Percentiles rank a stretch among this genome's conserved stretches.
These are phyloP conservation scores for Tetraneura akinire DNA, from an alignment of 1,140 invertebrate species.

Conservation along the genomic window DNA sequence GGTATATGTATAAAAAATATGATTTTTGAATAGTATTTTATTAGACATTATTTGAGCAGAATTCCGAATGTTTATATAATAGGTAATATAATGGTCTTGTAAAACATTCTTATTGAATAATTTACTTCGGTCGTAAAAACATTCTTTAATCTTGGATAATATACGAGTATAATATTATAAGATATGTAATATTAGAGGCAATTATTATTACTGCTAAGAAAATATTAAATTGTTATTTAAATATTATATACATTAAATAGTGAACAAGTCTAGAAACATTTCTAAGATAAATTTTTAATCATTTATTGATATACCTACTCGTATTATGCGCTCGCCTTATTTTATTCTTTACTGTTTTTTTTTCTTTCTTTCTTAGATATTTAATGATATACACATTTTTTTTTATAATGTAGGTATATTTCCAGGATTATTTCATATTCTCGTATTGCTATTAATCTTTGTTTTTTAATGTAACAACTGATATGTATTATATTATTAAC, in stretches of 20 bases:
- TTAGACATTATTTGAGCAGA: background rate
- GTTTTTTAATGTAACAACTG: background rate
- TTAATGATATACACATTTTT: conserved; percentile 2
- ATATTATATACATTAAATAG: background rate
- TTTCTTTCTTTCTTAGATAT: background rate
- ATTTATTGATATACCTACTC: background rate
- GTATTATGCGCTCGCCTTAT: too few species aligned
- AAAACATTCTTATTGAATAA: background rate
- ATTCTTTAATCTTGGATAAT: background rate
- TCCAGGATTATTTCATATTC: background rate
- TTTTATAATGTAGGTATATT: conserved; percentile 1
- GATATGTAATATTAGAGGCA: background rate
- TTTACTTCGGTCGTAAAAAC: background rate
- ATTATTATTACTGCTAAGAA: background rate
- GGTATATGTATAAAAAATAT: too few species aligned
- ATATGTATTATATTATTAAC: conserved; percentile 19
- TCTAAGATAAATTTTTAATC: conserved; percentile 18
- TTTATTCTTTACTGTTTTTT: background rate
- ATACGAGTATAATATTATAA: background rate
- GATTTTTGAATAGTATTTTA: background rate
- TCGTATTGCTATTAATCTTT: conserved; percentile 4
- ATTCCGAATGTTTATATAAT: background rate
- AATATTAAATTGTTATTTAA: conserved; percentile 7
- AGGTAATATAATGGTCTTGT: background rate
- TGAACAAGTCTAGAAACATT: background rate